These are phyloP conservation scores for Bombus terrestris DNA, from an alignment of 1,140 invertebrate genomes.

Conservation along the genomic window DNA sequence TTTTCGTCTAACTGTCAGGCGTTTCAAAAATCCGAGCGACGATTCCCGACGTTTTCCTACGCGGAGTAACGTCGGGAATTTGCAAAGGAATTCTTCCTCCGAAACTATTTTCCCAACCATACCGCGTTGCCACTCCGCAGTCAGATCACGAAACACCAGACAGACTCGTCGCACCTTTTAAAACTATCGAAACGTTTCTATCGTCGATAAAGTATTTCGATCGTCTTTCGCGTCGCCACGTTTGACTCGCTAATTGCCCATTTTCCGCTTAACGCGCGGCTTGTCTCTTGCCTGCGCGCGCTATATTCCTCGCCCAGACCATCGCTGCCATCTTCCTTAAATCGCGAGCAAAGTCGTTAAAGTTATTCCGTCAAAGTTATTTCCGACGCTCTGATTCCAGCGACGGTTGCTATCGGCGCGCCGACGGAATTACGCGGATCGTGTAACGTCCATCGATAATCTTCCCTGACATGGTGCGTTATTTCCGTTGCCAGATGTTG, in stretches of 20 bases:
- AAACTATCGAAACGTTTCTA: background rate
- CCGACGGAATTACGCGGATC: too few species aligned
- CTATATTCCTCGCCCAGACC: too few species aligned
- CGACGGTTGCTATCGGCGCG: too few species aligned
- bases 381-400: too few species aligned
- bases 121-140: constrained; percentile 12
- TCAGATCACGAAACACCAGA: constrained; percentile 38
- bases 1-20: fast-evolving
- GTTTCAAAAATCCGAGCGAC: too few species aligned
- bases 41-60: background rate
- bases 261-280: background rate
- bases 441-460: fast-evolving
- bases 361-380: too few species aligned
- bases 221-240: too few species aligned
- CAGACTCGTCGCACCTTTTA: background rate
- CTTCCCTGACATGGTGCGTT: too few species aligned
- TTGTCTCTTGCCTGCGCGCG: background rate
- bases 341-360: too few species aligned
- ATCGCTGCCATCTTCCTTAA: too few species aligned
- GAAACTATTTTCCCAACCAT: constrained; percentile 8
- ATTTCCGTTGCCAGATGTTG: too few species aligned
- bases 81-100: constrained; percentile 41
- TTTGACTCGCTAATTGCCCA: too few species aligned
- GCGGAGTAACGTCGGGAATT: constrained; percentile 7
- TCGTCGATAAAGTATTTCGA: background rate